phyloP scores from a whole-genome alignment of 2,797 vertebrate genomes.

The Emydoidea blandingii region DNA sequence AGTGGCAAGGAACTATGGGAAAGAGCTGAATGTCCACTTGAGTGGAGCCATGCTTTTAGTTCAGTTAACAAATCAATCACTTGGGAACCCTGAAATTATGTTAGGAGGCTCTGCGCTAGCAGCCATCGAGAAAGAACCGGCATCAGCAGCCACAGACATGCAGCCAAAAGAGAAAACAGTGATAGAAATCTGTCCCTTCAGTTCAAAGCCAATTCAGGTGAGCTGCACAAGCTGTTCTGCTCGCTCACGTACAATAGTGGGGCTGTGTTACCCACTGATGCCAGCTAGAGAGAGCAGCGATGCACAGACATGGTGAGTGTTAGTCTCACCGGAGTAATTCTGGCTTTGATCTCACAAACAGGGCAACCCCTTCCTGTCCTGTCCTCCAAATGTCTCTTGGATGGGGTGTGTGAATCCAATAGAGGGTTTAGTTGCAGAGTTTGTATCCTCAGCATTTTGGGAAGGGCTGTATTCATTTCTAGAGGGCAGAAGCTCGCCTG shows the following conservation, averaged over 20 bases:
- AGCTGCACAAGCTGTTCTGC: background rate
- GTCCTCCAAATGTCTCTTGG: background rate
- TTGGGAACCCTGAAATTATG: background rate
- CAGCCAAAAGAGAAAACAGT: fast-evolving
- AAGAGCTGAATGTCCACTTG: background rate
- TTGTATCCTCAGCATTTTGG: background rate
- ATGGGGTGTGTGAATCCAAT: background rate
- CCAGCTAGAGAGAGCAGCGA: too few species aligned
- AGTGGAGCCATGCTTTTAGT: constrained; percentile 3
- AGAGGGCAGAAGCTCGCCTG: background rate
- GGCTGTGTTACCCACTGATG: too few species aligned
- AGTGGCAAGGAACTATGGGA: fast-evolving
- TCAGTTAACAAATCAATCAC: background rate
- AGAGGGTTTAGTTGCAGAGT: background rate
- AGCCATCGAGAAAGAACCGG: background rate
- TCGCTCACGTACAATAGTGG: background rate
- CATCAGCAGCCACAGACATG: background rate
- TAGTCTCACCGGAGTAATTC: background rate
- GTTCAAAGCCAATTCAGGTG: fast-evolving
- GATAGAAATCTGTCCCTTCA: fast-evolving
- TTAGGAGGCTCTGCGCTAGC: constrained; percentile 15
- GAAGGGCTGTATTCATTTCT: background rate
- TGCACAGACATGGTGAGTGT: too few species aligned
- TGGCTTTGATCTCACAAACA: background rate
- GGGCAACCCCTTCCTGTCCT: background rate